Evolutionary conservation across 92 coral and sea anemone genomes (phyloP), one percentile per base, ranked within the genome.

Genomic region (Virgularia gustaviana): DNA sequence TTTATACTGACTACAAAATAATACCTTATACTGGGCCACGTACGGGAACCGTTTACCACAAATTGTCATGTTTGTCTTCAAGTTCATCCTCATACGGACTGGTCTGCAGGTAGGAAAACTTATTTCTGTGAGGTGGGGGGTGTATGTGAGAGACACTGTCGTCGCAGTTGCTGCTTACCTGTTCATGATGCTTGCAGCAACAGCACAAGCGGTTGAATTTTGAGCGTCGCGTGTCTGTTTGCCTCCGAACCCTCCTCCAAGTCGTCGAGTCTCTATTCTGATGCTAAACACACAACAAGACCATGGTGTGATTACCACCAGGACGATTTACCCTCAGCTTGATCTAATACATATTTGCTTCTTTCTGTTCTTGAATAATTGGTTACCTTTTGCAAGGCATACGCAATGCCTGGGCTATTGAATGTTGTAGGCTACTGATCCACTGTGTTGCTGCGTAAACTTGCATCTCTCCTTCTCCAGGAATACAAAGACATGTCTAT

Each of bases 201-300:
- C 7, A 11, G 97, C 90, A 36, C 85, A 82, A 9, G 90, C 97
- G 11, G 90, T 39, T 35, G 88, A 87, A 11, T 80, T 65, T 11
- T 85, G 86, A 47, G 75, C 57, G 41, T 82, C 73, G 13, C 90
- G 85, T 11, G 84, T 31, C 36, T 80, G 60, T 49, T 89, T 90
- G 33, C 88, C 97, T 16, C 97, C 97, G 64, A 79, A 90, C 2
- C 81, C 90, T 28, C 97, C 97, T 2, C 97, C 97, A 65, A 88
- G 83, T 20, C 97, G 71, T 79, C 87, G 87, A 25, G 85, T 88
- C 27, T 75, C 51, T 31, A 90, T 71, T 49, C 83, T 79, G 25
- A 90, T 81, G 49, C 97, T 90, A 9, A 1, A 19, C 15, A 81
- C 27, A 25, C 42, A 22, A 42, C 13, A 31, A 71, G 62, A 7